Percentiles rank a stretch among this genome's conserved stretches.
Evolutionary conservation across 2,797 vertebrate species (phyloP).

Genomic region (Esox masquinongy): DNA sequence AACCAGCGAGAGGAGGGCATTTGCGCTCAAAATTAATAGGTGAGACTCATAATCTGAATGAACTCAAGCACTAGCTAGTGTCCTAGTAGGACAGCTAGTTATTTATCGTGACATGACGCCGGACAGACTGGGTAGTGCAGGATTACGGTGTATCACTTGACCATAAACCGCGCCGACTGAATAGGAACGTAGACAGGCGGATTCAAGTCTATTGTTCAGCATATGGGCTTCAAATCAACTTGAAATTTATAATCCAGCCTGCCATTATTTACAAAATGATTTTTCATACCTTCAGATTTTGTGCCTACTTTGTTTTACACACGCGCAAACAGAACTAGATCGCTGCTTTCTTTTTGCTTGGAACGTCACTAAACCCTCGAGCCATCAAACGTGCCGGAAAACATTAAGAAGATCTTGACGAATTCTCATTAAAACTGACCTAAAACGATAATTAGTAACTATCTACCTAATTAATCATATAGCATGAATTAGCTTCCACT

Average conservation of each 20-base stretch:
- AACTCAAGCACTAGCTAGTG: not conserved
- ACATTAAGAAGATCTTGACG: not conserved
- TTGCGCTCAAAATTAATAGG: conserved; percentile 92
- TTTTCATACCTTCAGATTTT: not conserved
- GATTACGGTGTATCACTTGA: conserved; percentile 12
- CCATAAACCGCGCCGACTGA: conserved; percentile 20
- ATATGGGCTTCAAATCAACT: conserved; percentile 3
- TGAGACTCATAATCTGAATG: conserved; percentile 56
- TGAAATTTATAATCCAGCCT: not conserved
- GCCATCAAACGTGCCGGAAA: not conserved
- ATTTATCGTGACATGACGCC: conserved; percentile 7
- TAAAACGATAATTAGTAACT: not conserved
- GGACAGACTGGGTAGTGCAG: conserved; percentile 2
- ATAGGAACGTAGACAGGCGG: conserved; percentile 19
- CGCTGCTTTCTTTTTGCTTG: not conserved
- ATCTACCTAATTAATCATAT: not conserved
- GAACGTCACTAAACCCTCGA: not conserved
- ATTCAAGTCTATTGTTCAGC: conserved; percentile 35
- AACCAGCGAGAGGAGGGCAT: conserved; percentile 85
- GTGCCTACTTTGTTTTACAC: not conserved
- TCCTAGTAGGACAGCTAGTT: not conserved
- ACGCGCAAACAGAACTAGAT: not conserved
- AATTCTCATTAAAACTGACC: not conserved
- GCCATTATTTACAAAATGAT: not conserved
- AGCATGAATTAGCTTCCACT: not conserved